phyloP scores from a whole-genome alignment of 2,113 vertebrate species.

The Oplegnathus fasciatus region DNA sequence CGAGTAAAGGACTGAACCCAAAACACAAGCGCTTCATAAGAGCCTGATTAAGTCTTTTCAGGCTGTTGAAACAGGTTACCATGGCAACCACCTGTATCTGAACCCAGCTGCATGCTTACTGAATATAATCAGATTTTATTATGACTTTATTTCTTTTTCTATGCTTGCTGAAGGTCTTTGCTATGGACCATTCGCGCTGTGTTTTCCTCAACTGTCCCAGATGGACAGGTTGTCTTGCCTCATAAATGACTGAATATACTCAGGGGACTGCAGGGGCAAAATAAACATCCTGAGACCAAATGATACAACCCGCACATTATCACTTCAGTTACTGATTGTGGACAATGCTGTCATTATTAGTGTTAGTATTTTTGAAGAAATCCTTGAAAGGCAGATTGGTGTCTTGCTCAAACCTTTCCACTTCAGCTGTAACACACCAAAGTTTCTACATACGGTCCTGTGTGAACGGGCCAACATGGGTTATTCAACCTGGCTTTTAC shows the following conservation, averaged over 20 bases:
- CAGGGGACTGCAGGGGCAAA: background rate
- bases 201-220: background rate
- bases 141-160: background rate
- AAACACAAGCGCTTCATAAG: slow-evolving; percentile 20
- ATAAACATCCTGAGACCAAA: slow-evolving; percentile 6
- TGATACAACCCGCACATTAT: background rate
- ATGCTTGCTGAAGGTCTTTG: background rate
- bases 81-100: slow-evolving; percentile 31
- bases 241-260: background rate
- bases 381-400: background rate
- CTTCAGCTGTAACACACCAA: background rate
- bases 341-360: background rate
- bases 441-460: background rate
- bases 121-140: slow-evolving; percentile 19
- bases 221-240: slow-evolving; percentile 10
- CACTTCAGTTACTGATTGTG: background rate
- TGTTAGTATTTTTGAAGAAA: too few species aligned
- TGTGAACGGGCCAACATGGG: background rate
- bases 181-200: background rate
- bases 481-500: background rate
- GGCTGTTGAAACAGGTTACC: slow-evolving; percentile 32
- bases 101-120: background rate
- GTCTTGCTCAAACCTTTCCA: background rate
- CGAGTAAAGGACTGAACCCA: slow-evolving; percentile 5
- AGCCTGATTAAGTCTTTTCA: slow-evolving; percentile 10